phyloP scores from a whole-genome alignment of 2,888 invertebrate species.

The Luperina testacea region DNA sequence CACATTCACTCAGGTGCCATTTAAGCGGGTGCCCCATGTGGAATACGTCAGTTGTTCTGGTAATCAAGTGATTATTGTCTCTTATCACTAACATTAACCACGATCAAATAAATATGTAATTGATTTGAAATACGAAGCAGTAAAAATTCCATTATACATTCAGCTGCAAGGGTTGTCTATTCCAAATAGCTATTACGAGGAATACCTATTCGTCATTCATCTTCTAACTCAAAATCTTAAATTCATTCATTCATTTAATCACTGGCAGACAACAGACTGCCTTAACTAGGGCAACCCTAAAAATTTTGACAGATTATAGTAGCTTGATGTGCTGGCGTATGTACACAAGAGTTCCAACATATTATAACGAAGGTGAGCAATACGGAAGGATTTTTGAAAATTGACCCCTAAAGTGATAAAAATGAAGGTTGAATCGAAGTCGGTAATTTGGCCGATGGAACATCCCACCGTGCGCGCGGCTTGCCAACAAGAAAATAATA shows the following conservation, averaged over 20 bases:
- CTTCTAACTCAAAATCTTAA: not conserved
- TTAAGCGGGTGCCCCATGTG: too few relatives aligned
- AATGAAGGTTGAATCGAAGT: not conserved
- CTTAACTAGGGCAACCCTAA: too few relatives aligned
- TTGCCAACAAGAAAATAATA: not conserved
- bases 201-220: not conserved
- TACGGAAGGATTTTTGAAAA: too few relatives aligned
- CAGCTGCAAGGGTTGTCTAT: not conserved
- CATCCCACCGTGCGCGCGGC: not conserved
- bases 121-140: not conserved
- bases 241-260: not conserved
- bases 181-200: not conserved
- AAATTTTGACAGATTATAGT: too few relatives aligned
- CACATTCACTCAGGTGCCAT: too few relatives aligned
- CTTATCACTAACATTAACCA: not conserved
- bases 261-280: too few relatives aligned
- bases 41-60: not conserved
- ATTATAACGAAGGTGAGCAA: too few relatives aligned
- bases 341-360: too few relatives aligned
- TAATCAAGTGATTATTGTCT: not conserved
- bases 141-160: not conserved
- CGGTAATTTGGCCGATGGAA: too few relatives aligned
- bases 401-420: not conserved
- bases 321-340: too few relatives aligned
- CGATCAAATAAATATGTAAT: not conserved